A percentile compares a stretch with the other conserved stretches of the same genome.
Conservation (phyloP, 2,888 invertebrate species). For the Noctua pronuba region DNA sequence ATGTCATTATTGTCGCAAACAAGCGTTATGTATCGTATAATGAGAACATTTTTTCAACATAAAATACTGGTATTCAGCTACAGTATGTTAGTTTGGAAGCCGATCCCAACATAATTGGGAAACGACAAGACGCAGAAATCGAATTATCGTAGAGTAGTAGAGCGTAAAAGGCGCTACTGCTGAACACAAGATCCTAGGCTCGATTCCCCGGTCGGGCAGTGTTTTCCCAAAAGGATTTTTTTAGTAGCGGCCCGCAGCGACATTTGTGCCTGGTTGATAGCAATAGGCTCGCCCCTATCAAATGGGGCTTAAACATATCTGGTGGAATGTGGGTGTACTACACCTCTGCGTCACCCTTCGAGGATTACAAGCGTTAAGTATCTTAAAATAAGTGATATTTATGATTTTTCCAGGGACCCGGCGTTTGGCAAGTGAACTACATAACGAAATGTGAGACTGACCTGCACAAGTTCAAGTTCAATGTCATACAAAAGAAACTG, state of each 20-base stretch:
- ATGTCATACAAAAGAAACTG: constrained; percentile 68
- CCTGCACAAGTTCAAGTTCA: constrained; percentile 57
- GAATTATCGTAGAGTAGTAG: neutral
- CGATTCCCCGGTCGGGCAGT: neutral
- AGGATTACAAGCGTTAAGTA: neutral
- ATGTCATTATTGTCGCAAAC: no score
- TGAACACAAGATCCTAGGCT: neutral
- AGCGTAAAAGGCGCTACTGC: no score
- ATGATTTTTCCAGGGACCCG: constrained; percentile 35
- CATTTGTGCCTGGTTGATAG: neutral
- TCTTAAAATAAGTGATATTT: no score
- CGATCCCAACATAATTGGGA: neutral
- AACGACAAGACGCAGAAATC: neutral
- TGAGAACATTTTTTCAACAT: no score
- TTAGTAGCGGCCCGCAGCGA: neutral
- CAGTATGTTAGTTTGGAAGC: neutral
- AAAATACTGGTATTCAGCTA: neutral
- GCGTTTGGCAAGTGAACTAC: constrained; percentile 41
- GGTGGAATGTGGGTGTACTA: neutral
- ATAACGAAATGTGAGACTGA: constrained; percentile 51
- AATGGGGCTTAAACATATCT: neutral
- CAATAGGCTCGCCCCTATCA: neutral
- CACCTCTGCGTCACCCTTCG: neutral
- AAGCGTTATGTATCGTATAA: no score
- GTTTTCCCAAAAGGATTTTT: neutral